Percentiles rank a stretch among this genome's conserved stretches.
Evolutionary conservation across 1,140 invertebrate species (phyloP).

Genomic region (Pogonomyrmex californicus): DNA sequence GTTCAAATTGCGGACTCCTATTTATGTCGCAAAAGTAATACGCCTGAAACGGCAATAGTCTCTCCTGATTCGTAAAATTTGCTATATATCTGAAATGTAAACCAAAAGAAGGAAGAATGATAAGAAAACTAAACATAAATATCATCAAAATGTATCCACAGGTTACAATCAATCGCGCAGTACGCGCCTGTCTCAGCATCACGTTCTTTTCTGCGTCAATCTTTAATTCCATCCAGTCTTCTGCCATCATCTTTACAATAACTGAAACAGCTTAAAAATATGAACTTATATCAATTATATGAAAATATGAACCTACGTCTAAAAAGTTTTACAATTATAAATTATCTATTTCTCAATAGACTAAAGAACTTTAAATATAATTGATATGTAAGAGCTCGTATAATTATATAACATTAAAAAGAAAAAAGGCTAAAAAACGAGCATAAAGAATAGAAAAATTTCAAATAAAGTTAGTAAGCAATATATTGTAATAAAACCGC

Average conservation of each 20-base stretch:
- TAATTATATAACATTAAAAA: too few relatives aligned
- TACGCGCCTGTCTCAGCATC: slow-evolving; percentile 22
- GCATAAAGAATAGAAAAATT: too few relatives aligned
- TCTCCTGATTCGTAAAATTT: not conserved
- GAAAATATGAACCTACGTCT: not conserved
- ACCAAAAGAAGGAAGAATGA: slow-evolving; percentile 32
- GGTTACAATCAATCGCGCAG: not conserved
- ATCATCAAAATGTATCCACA: not conserved
- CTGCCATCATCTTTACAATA: slow-evolving; percentile 49
- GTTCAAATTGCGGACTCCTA: slow-evolving; percentile 49
- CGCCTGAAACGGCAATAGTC: slow-evolving; percentile 8
- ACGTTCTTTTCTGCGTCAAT: slow-evolving; percentile 17
- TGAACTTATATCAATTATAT: not conserved
- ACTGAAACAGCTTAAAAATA: slow-evolving; percentile 8
- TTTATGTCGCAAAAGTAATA: slow-evolving; percentile 40
- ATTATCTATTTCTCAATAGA: not conserved
- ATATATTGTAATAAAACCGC: too few relatives aligned
- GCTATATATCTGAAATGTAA: not conserved
- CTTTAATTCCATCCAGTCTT: slow-evolving; percentile 52
- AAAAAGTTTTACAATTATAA: slow-evolving; percentile 1
- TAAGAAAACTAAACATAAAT: not conserved
- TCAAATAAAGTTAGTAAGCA: too few relatives aligned
- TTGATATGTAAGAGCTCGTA: too few relatives aligned
- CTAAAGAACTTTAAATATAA: not conserved
- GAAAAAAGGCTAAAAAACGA: too few relatives aligned